phyloP scores from a whole-genome alignment of 1,140 invertebrate genomes.

The Scaptomyza graminum region DNA sequence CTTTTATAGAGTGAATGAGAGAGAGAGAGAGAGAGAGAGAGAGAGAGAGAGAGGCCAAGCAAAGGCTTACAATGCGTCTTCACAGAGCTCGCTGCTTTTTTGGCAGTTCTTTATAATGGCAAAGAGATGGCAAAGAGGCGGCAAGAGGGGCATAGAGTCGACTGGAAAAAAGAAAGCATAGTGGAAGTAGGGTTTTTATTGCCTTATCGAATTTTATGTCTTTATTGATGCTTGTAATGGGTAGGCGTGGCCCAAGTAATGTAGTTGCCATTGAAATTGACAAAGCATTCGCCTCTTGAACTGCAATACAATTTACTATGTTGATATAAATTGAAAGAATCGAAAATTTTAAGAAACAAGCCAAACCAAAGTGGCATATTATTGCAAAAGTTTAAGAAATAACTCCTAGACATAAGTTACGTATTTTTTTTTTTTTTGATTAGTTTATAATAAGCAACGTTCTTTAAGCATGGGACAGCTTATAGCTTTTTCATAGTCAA shows the following conservation, averaged over 20 bases:
- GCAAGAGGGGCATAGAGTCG: too few species aligned
- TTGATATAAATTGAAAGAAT: constrained; percentile 1
- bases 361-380: neutral
- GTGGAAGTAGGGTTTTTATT: constrained; percentile 52
- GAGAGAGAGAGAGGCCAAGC: constrained; percentile 11
- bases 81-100: constrained; percentile 56
- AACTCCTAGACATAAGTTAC: neutral
- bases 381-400: neutral
- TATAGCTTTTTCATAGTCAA: too few species aligned
- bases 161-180: constrained; percentile 23
- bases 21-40: constrained; percentile 25
- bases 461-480: too few species aligned
- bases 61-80: constrained; percentile 62
- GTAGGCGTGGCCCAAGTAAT: constrained; percentile 59
- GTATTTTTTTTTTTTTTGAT: too few species aligned
- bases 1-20: constrained; percentile 39
- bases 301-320: constrained; percentile 12
- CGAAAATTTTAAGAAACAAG: neutral
- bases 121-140: neutral
- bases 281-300: constrained; percentile 27
- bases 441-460: too few species aligned
- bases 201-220: constrained; percentile 77
- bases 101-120: constrained; percentile 76
- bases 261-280: constrained; percentile 59
- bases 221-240: constrained; percentile 68